Conservation (phyloP, 2,888 invertebrate species). For the Dasypogon diadema region DNA sequence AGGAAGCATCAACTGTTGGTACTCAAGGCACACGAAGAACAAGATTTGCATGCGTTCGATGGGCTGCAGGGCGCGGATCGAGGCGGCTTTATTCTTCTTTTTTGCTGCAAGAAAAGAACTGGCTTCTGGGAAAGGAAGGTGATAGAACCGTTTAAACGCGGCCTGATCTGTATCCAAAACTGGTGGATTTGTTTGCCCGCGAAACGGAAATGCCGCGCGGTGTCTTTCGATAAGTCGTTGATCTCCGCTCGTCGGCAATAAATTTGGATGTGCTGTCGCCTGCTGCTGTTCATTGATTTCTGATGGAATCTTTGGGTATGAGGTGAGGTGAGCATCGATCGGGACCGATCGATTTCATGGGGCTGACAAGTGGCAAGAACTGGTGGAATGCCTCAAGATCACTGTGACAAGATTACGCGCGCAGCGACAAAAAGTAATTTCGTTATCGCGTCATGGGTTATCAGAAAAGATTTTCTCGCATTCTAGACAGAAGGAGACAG, state of each 20-base stretch:
- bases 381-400: background rate
- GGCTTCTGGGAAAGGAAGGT: constrained; percentile 13
- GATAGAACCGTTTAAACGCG: background rate
- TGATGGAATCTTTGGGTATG: constrained; percentile 12
- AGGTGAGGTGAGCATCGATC: background rate
- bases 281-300: constrained; percentile 15
- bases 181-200: background rate
- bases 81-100: no score
- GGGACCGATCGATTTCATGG: constrained; percentile 7
- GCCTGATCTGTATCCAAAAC: background rate
- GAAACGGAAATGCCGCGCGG: constrained; percentile 25
- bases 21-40: no score
- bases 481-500: no score
- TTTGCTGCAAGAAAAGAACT: no score
- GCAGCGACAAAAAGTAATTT: no score
- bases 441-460: no score
- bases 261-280: constrained; percentile 24
- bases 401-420: no score
- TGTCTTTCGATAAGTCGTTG: constrained; percentile 1
- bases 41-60: no score
- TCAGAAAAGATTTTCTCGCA: no score
- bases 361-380: constrained; percentile 6
- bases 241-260: background rate
- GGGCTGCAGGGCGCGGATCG: no score
- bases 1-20: no score